Conservation (phyloP, 1,140 invertebrate genomes). For the Nixonia krombeini region DNA sequence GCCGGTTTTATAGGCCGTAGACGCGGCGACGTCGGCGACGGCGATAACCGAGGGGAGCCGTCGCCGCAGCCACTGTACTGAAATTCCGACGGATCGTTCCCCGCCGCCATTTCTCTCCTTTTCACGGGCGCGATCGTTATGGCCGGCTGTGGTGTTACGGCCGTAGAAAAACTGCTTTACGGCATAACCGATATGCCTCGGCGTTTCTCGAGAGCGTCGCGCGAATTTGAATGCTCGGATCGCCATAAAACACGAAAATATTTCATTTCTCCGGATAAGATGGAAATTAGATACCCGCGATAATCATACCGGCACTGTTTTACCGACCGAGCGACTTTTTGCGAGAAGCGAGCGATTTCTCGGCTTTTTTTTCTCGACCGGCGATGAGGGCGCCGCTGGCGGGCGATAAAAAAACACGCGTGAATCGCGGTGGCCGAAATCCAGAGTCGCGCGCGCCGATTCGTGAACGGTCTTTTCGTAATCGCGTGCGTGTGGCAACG, state of each 20-base stretch:
- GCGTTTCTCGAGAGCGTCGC: conserved; percentile 4
- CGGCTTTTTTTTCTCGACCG: too few species aligned
- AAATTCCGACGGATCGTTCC: conserved; percentile 9
- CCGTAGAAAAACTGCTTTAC: conserved; percentile 21
- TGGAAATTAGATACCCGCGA: too few species aligned
- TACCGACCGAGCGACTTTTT: too few species aligned
- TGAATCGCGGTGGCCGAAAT: not conserved
- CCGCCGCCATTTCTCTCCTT: not conserved
- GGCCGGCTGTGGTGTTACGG: conserved; percentile 7
- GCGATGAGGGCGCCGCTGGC: too few species aligned
- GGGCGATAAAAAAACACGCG: not conserved
- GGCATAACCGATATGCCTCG: conserved; percentile 10
- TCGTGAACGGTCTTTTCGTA: not conserved
- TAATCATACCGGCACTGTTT: too few species aligned
- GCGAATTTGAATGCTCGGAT: too few species aligned
- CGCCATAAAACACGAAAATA: too few species aligned
- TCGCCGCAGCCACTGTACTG: not conserved
- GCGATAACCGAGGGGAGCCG: not conserved
- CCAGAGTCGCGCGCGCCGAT: not conserved
- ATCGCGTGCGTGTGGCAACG: not conserved
- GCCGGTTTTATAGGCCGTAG: conserved; percentile 5
- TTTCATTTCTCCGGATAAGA: too few species aligned
- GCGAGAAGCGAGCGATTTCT: too few species aligned
- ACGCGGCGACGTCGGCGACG: not conserved
- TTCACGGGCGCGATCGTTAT: conserved; percentile 20